Evolutionary conservation across 1,140 invertebrate species (phyloP).

Genomic region (Aradophagus sp.): DNA sequence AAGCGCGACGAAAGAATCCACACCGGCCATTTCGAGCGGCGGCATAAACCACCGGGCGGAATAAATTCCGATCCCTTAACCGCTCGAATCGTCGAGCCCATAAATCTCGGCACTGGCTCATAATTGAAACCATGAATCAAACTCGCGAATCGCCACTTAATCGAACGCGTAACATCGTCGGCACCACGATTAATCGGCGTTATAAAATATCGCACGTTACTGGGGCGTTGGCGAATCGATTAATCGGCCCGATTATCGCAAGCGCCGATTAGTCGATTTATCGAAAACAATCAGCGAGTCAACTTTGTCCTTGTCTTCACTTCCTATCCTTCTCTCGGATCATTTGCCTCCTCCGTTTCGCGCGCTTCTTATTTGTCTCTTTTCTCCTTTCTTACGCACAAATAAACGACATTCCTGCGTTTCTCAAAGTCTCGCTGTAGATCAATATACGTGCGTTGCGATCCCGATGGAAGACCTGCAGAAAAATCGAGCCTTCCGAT

Average conservation of each 20-base stretch:
- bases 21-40: no score
- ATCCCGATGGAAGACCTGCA: constrained; percentile 43
- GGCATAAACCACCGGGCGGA: constrained; percentile 10
- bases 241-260: constrained; percentile 25
- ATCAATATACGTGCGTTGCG: constrained; percentile 54
- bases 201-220: constrained; percentile 35
- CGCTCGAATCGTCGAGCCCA: constrained; percentile 2
- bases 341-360: neutral
- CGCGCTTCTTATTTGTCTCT: neutral
- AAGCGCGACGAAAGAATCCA: no score
- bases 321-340: constrained; percentile 3
- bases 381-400: constrained; percentile 18
- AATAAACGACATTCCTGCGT: constrained; percentile 36
- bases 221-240: constrained; percentile 36
- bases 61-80: constrained; percentile 23
- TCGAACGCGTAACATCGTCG: constrained; percentile 30
- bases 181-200: constrained; percentile 25
- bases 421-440: constrained; percentile 31
- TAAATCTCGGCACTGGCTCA: constrained; percentile 35
- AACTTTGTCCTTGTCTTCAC: constrained; percentile 6
- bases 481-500: constrained; percentile 52
- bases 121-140: constrained; percentile 44
- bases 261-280: constrained; percentile 36
- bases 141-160: constrained; percentile 36
- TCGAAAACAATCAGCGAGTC: constrained; percentile 42